Evolutionary conservation across 2,888 invertebrate species (phyloP).

Genomic region (Atrina japonica): DNA sequence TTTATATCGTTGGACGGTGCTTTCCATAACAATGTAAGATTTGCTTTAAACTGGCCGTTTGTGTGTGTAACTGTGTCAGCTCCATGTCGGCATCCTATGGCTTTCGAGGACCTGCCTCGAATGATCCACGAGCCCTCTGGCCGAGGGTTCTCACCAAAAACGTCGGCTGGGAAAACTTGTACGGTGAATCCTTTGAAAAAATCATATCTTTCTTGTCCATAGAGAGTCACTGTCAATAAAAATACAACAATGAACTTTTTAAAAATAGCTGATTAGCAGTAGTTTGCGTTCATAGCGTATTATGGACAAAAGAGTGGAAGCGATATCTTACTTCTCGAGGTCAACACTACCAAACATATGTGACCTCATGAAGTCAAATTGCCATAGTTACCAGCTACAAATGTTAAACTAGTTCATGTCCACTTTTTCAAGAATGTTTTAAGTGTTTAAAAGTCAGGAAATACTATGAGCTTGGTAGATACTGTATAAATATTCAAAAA

Average conservation of each 20-base stretch:
- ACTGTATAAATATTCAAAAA: no score
- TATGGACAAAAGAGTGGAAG: background rate
- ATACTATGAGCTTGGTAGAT: no score
- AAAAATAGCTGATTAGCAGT: no score
- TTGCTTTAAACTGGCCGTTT: conserved; percentile 35
- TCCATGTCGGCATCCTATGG: conserved; percentile 31
- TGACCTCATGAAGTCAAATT: background rate
- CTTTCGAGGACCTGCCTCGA: conserved; percentile 35
- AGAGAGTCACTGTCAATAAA: conserved; percentile 36
- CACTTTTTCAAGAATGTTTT: no score
- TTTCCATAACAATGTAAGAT: conserved; percentile 44
- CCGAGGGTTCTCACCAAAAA: conserved; percentile 37
- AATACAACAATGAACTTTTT: background rate
- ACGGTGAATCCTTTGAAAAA: conserved; percentile 44
- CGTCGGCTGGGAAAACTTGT: conserved; percentile 38
- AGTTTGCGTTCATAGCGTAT: background rate
- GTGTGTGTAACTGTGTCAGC: conserved; percentile 39
- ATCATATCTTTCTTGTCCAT: conserved; percentile 37
- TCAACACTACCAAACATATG: background rate
- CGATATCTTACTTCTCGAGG: background rate
- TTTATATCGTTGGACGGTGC: conserved; percentile 25
- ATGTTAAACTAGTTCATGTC: no score
- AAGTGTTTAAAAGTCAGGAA: no score
- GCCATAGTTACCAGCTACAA: background rate
- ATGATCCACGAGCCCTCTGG: conserved; percentile 36